Evolutionary conservation across 2,113 vertebrate species (phyloP), one percentile per base, ranked within the genome.

Genomic region (Callionymus lyra): DNA sequence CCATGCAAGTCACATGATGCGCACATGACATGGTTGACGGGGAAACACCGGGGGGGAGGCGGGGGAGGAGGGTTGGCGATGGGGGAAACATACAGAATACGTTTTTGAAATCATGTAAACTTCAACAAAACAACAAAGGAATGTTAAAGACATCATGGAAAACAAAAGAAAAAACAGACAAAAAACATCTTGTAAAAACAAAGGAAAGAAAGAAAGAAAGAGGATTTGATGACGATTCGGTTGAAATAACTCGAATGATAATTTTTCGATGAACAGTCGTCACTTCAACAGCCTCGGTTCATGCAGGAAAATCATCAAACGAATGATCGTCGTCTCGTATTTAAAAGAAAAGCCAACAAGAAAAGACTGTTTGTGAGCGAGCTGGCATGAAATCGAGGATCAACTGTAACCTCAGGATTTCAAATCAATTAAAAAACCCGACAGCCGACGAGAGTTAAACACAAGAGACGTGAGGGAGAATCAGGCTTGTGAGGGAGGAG

Each of bases 1-100:
- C 90, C 95, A 98, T 97, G 92, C 93, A 97, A 98, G 91, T 91
- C 94, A 97, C 90, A 97, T 94, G 91, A 97, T 91, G 93, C 71
- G 86, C 91, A 94, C 91, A 92, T 93, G 92, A 96, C 90, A 27
- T 85, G 92, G 89, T 93, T 88, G 89, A 91, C 87, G 88, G 88
- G 88, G 87, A 90, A 90, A 90, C 87, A 87, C 80, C 88, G 82
- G 41, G 4, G 49, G 39, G 42, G 13, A 16, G 34, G n/a, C 2
- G 34, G 38, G 60, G 55, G 19, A 11, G 31, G 27, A 15, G 27
- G 35, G 31, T 41, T 27, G 31, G 46, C 91, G 84, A 90, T 91
- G 90, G 77, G 91, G 93, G 93, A 80, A 64, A 94, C 85, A 94
- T 84, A 94, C 91, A 94, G 93, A 56, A 95, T 85, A n/a, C n/a